Evolutionary conservation across 2,888 invertebrate genomes (phyloP), one percentile per base, ranked within the genome.

Genomic region (Eubasilissa splendida): DNA sequence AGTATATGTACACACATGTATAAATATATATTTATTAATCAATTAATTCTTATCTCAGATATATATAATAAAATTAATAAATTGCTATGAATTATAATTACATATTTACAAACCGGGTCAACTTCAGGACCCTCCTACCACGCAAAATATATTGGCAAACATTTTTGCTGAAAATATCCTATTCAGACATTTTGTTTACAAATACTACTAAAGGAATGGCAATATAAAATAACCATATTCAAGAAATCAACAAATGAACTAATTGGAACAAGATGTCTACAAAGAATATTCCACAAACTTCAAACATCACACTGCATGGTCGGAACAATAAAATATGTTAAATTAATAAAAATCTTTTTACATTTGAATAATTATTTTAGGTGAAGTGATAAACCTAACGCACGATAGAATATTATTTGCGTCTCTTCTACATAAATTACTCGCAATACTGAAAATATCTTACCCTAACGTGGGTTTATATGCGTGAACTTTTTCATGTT

Each of bases 121-220:
- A 52, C 75, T 31, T 56, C 50, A 76, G 12, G 70, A 80, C 65
- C 77, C 76, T 63, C 42, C 66, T 71, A 76, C 59, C 60, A 60
- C 79, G 70, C 81, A 79, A 79, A 83, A 76, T 63, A 80, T 80
- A 80, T 80, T 80, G 76, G 80, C 80, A 76, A 82, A 79, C 75
- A 65, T 50, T 77, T 22, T 79, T 78, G 60, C 68, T 79, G 79
- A 76, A 75, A 80, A 82, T 82, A 76, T 78, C 50, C 74, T 81
- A 79, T 66, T 75, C 76, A 76, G 80, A 82, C 65, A 76, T 66
- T 77, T 80, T 53, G 60, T 68, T 54, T 31, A 33, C 70, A 71
- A 83, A 65, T 68, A 76, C 81, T 83, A 83, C 79, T 75, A 81
- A 74, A 58, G 83, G 81, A 83, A 83, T 83, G 83, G 83, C 83